These are phyloP conservation scores for Zaprionus vittiger DNA, from an alignment of 1,140 invertebrate species.

Conservation along the genomic window DNA sequence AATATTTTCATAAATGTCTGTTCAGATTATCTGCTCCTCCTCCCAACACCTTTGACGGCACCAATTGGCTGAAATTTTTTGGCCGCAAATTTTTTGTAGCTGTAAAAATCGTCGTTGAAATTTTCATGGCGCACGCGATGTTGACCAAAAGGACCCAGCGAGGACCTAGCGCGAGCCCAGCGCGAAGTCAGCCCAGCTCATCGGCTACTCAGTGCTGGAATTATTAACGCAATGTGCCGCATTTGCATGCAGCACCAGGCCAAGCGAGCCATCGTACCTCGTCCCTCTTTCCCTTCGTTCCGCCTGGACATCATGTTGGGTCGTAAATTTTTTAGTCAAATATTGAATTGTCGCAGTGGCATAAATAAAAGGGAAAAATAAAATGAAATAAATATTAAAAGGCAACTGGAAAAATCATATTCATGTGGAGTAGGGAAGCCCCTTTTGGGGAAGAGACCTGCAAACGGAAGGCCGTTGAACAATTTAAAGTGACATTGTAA, in stretches of 20 bases:
- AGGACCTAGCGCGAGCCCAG: neutral
- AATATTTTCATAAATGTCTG: constrained; percentile 32
- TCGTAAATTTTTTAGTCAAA: constrained; percentile 65
- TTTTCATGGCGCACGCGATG: constrained; percentile 48
- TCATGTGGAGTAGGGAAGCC: neutral
- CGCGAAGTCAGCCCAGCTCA: constrained; percentile 45
- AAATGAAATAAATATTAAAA: constrained; percentile 24
- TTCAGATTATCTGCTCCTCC: neutral
- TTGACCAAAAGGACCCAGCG: constrained; percentile 3
- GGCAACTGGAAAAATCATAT: constrained; percentile 21
- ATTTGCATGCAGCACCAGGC: constrained; percentile 41
- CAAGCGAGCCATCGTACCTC: neutral
- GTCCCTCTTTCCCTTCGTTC: neutral
- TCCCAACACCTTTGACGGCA: neutral
- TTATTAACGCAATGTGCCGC: constrained; percentile 64
- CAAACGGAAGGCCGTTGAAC: neutral
- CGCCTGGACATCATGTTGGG: constrained; percentile 10
- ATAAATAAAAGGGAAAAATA: constrained; percentile 20
- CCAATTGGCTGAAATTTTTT: constrained; percentile 34
- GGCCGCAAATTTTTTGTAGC: constrained; percentile 33
- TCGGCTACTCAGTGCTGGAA: constrained; percentile 65
- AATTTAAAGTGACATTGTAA: constrained; percentile 17
- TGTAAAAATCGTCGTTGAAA: constrained; percentile 37
- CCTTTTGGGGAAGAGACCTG: neutral
- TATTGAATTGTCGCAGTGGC: constrained; percentile 48